Conservation (phyloP, 2,888 invertebrate genomes). For the Drosophila hamatofila region DNA sequence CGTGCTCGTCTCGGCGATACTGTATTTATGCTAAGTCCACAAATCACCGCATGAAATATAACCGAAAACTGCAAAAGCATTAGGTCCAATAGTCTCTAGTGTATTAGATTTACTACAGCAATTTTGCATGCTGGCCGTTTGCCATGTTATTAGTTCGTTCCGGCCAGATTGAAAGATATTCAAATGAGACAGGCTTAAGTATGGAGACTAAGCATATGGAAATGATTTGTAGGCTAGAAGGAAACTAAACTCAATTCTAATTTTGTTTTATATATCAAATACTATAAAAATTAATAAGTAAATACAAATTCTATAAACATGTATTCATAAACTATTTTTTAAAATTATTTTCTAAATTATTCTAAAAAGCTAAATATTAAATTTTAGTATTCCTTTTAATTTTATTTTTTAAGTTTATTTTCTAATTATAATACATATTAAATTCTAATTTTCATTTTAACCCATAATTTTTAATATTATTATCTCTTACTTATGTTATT, state of each 20-base stretch:
- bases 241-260: not conserved
- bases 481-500: no score
- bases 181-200: not conserved
- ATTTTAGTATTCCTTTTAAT: no score
- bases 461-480: no score
- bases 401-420: no score
- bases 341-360: not conserved
- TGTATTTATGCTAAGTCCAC: constrained; percentile 69
- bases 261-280: not conserved
- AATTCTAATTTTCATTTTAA: no score
- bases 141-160: constrained; percentile 12
- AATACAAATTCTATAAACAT: not conserved
- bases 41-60: constrained; percentile 74
- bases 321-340: no score
- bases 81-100: constrained; percentile 54
- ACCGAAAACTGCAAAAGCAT: constrained; percentile 51
- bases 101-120: constrained; percentile 48
- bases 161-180: not conserved
- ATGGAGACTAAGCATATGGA: not conserved
- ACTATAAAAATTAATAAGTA: not conserved
- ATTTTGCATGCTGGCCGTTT: constrained; percentile 20
- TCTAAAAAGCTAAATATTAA: no score
- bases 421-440: no score
- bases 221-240: not conserved
- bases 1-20: constrained; percentile 51